A percentile compares a stretch with the other conserved stretches of the same genome.
These are phyloP conservation scores for Tubulanus polymorphus DNA, from an alignment of 2,888 invertebrate species.

Conservation along the genomic window DNA sequence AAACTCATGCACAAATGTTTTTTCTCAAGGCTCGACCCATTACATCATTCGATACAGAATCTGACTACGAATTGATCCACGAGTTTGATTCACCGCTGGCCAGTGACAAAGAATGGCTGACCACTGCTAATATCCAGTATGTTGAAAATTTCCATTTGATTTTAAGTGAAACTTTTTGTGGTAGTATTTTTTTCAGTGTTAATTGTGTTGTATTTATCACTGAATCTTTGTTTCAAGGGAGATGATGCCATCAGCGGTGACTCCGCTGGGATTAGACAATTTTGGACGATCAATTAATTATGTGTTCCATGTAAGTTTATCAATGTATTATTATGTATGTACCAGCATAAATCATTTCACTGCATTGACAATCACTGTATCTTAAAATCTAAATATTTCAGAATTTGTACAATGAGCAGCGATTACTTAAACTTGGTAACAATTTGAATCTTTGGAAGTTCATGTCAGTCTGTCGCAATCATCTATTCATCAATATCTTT, in stretches of 20 bases:
- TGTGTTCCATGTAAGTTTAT: slow-evolving; percentile 19
- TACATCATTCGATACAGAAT: slow-evolving; percentile 68
- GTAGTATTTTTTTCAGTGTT: too few relatives aligned
- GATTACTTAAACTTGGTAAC: too few relatives aligned
- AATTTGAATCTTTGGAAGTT: slow-evolving; percentile 34
- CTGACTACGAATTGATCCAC: slow-evolving; percentile 73
- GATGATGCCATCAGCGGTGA: slow-evolving; percentile 64
- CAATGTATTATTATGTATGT: too few relatives aligned
- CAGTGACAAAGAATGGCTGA: slow-evolving; percentile 64
- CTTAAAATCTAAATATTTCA: too few relatives aligned
- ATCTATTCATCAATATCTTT: slow-evolving; percentile 33
- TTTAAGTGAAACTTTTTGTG: slow-evolving; percentile 1
- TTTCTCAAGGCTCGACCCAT: slow-evolving; percentile 68
- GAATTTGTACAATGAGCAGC: too few relatives aligned
- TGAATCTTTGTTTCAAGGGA: slow-evolving; percentile 52
- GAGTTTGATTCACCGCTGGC: slow-evolving; percentile 70
- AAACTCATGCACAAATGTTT: not conserved
- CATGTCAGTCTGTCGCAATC: slow-evolving; percentile 22
- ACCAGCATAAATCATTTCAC: too few relatives aligned
- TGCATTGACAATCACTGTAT: too few relatives aligned
- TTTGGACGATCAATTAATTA: too few relatives aligned
- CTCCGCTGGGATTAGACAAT: too few relatives aligned
- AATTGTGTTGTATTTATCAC: not conserved
- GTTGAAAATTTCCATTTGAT: slow-evolving; percentile 29
- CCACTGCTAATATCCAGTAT: slow-evolving; percentile 73